A percentile compares a stretch with the other conserved stretches of the same genome.
These are phyloP conservation scores for Papilio helenus DNA, from an alignment of 1,140 invertebrate species.

Conservation along the genomic window DNA sequence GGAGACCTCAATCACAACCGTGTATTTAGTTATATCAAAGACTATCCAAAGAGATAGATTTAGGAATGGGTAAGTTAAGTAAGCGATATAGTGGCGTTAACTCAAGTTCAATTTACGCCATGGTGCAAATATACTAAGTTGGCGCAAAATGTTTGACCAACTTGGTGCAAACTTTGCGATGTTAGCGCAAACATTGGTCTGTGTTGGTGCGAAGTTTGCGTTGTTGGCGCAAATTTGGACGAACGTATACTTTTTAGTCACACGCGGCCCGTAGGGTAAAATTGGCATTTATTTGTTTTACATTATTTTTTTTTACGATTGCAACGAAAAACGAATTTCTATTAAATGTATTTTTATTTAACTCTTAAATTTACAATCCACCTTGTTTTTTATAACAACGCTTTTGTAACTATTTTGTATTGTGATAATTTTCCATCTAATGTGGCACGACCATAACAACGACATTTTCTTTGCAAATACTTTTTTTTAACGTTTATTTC, in stretches of 20 bases:
- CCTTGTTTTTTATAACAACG: constrained; percentile 19
- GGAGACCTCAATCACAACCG: constrained; percentile 30
- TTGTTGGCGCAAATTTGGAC: constrained; percentile 14
- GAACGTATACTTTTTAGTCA: constrained; percentile 11
- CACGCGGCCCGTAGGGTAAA: constrained; percentile 46
- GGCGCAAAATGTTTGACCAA: constrained; percentile 1
- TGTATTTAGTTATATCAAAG: constrained; percentile 50
- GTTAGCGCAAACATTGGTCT: constrained; percentile 18
- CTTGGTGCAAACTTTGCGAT: constrained; percentile 17
- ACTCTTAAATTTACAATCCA: constrained; percentile 31
- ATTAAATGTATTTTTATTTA: constrained; percentile 38
- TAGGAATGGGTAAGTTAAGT: constrained; percentile 39
- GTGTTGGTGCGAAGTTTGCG: constrained; percentile 7
- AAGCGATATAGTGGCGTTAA: constrained; percentile 13
- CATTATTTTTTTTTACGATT: constrained; percentile 41
- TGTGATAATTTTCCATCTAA: constrained; percentile 28
- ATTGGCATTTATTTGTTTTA: constrained; percentile 63
- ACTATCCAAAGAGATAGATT: constrained; percentile 54
- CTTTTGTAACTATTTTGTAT: constrained; percentile 30
- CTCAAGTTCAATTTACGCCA: constrained; percentile 25
- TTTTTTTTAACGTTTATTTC: neutral
- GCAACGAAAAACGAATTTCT: constrained; percentile 43
- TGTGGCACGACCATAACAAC: constrained; percentile 31
- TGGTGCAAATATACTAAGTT: constrained; percentile 29
- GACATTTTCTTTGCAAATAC: neutral